These are phyloP conservation scores for Macrochelys suwanniensis DNA, from an alignment of 2,797 vertebrate genomes.

Conservation along the genomic window DNA sequence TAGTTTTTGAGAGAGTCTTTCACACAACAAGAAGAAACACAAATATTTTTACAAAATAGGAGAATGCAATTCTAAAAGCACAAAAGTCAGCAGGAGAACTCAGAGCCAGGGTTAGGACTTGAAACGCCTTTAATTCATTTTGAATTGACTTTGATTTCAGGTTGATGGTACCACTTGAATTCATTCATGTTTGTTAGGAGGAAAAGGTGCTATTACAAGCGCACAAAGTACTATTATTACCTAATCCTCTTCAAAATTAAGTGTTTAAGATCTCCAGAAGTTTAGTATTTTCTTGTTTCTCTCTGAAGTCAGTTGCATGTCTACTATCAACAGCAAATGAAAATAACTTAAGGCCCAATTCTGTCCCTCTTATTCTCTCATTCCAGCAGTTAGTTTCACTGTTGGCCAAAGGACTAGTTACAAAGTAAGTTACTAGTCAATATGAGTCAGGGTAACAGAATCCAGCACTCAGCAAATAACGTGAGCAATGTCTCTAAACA, in stretches of 20 bases:
- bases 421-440: not conserved
- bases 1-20: not conserved
- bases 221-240: not conserved
- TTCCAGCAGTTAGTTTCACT: not conserved
- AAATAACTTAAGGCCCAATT: not conserved
- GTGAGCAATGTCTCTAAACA: not conserved
- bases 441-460: not conserved
- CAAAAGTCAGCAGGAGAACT: not conserved
- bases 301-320: not conserved
- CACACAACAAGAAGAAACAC: not conserved
- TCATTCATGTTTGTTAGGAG: not conserved
- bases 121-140: not conserved
- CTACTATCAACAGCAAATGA: not conserved
- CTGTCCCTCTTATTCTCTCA: not conserved
- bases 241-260: not conserved
- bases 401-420: not conserved
- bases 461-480: accelerated
- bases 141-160: not conserved
- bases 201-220: not conserved
- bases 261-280: not conserved
- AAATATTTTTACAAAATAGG: not conserved
- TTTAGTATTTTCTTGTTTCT: not conserved
- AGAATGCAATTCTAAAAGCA: not conserved
- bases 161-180: not conserved
- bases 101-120: not conserved